Conservation (phyloP, 2,113 vertebrate species). For the Camelus dromedarius region DNA sequence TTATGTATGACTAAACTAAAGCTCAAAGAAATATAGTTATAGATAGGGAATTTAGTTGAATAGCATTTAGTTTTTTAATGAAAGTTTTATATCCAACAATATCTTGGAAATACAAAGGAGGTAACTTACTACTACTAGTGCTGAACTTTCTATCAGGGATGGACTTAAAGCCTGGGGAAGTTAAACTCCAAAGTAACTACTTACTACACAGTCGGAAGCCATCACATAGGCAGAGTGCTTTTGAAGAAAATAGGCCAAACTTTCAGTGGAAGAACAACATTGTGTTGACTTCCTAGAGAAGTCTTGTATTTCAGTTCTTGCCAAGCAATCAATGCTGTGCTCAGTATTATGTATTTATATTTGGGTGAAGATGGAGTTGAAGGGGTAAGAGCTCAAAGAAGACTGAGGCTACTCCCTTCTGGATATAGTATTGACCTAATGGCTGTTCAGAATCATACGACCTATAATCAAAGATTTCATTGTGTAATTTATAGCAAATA, state of each 20-base stretch:
- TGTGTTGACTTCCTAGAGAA: background rate
- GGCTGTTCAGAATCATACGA: background rate
- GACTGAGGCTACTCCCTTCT: background rate
- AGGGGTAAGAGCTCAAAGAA: background rate
- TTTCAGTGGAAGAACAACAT: background rate
- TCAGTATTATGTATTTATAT: background rate
- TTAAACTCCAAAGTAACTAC: background rate
- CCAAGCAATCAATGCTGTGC: background rate
- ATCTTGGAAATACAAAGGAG: background rate
- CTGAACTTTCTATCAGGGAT: background rate
- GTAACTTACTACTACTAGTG: background rate
- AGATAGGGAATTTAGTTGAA: background rate
- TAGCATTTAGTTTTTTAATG: background rate
- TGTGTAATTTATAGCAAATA: background rate
- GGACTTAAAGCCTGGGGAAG: background rate
- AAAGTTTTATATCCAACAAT: background rate
- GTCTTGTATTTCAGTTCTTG: background rate
- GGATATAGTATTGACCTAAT: background rate
- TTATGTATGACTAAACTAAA: conserved; percentile 7
- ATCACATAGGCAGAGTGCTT: background rate
- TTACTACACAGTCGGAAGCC: background rate
- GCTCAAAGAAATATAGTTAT: background rate
- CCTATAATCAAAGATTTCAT: background rate
- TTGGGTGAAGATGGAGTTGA: background rate
- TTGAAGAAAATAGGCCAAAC: background rate